phyloP scores from a whole-genome alignment of 2,888 invertebrate genomes.

The Drosophila pseudotalamancana region DNA sequence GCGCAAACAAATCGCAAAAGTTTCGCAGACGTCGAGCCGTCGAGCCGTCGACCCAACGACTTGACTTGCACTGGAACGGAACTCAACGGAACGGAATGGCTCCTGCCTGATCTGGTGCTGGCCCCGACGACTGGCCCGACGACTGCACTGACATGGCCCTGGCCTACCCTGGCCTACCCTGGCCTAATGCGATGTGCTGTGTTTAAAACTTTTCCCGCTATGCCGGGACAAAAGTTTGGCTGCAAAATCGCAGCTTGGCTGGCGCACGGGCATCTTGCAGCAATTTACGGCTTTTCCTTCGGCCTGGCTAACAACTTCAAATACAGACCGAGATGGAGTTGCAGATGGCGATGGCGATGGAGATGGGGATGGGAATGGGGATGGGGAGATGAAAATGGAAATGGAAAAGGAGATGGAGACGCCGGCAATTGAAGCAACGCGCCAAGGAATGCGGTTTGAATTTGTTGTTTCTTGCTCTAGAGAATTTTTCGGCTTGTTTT shows the following conservation, averaged over 20 bases:
- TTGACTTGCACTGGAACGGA: conserved; percentile 25
- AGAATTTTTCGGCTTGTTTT: conserved; percentile 69
- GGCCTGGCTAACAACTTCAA: conserved; percentile 42
- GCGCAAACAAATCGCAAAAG: conserved; percentile 76
- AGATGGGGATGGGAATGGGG: not conserved
- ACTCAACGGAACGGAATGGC: conserved; percentile 22
- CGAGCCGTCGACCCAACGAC: conserved; percentile 30
- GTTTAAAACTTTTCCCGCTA: conserved; percentile 66
- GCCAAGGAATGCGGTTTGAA: conserved; percentile 40
- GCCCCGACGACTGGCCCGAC: conserved; percentile 28
- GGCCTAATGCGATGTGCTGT: conserved; percentile 27
- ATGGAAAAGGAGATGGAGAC: conserved; percentile 13
- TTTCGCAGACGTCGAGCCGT: conserved; percentile 62
- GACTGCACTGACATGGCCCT: conserved; percentile 33
- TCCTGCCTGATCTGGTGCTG: conserved; percentile 35
- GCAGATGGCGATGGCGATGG: not conserved
- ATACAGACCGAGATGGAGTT: conserved; percentile 21
- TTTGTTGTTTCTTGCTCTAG: conserved; percentile 29
- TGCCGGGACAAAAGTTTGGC: conserved; percentile 63
- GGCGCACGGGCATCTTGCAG: conserved; percentile 66
- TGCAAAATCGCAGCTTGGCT: conserved; percentile 36
- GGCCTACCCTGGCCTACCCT: not conserved
- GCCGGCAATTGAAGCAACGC: conserved; percentile 61
- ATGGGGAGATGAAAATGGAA: not conserved
- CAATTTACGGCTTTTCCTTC: conserved; percentile 68